phyloP scores from a whole-genome alignment of 2,888 invertebrate species.

The Amphipoea oculea region DNA sequence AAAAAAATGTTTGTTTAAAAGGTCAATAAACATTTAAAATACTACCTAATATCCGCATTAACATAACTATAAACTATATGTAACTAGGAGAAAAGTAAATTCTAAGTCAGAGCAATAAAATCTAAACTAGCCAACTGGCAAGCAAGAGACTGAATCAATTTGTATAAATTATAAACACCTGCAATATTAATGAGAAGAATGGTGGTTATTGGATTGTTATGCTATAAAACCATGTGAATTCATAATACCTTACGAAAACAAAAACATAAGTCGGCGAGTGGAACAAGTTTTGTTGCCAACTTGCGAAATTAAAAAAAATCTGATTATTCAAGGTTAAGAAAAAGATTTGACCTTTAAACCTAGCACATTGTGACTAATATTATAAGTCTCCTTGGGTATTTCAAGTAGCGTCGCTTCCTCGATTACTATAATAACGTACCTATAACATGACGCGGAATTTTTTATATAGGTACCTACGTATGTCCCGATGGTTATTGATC shows the following conservation, averaged over 20 bases:
- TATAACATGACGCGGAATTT: background rate
- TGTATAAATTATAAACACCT: constrained; percentile 82
- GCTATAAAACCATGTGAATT: constrained; percentile 56
- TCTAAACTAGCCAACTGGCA: constrained; percentile 48
- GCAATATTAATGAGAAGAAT: constrained; percentile 74
- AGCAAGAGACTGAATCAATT: constrained; percentile 71
- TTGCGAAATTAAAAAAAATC: constrained; percentile 69
- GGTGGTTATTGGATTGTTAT: constrained; percentile 72
- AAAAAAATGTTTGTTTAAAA: background rate
- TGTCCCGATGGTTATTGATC: background rate
- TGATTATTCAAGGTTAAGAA: constrained; percentile 77
- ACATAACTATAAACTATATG: background rate
- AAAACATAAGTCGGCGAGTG: constrained; percentile 58
- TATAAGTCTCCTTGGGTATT: constrained; percentile 41
- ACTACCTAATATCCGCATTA: background rate
- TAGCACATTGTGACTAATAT: constrained; percentile 47
- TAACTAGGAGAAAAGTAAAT: constrained; percentile 53
- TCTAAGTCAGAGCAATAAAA: constrained; percentile 49
- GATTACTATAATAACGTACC: constrained; percentile 12
- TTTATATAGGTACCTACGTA: background rate
- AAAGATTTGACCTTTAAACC: constrained; percentile 64
- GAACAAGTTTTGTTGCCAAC: constrained; percentile 71
- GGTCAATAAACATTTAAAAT: constrained; percentile 2
- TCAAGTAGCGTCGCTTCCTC: constrained; percentile 19
- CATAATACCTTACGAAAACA: constrained; percentile 61